phyloP scores from a whole-genome alignment of 2,888 invertebrate species.

The Adela reaumurella region DNA sequence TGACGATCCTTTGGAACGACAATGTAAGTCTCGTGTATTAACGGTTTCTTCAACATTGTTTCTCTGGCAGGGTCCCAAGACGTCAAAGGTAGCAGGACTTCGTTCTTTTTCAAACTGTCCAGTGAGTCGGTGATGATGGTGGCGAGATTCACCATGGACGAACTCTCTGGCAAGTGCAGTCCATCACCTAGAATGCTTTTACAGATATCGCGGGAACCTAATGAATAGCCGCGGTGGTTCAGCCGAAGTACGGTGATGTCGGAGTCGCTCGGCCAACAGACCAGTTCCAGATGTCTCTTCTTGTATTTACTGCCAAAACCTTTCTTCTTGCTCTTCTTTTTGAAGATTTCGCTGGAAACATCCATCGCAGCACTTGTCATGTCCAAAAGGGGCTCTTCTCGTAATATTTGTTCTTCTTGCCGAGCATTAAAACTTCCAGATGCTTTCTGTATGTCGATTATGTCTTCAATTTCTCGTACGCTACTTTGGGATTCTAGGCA shows the following conservation, averaged over 20 bases:
- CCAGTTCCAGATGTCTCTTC: slow-evolving; percentile 26
- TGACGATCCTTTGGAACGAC: too few relatives aligned
- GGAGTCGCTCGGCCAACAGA: slow-evolving; percentile 57
- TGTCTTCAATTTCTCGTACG: slow-evolving; percentile 42
- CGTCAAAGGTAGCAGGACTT: slow-evolving; percentile 52
- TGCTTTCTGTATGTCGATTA: slow-evolving; percentile 43
- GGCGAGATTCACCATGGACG: slow-evolving; percentile 57
- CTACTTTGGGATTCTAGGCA: slow-evolving; percentile 11
- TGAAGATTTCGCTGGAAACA: not conserved
- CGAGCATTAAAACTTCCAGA: slow-evolving; percentile 29
- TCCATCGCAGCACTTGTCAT: not conserved
- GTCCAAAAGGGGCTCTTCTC: slow-evolving; percentile 20
- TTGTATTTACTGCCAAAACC: slow-evolving; percentile 16
- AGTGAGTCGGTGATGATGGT: slow-evolving; percentile 46
- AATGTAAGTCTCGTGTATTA: too few relatives aligned
- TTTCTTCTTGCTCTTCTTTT: not conserved
- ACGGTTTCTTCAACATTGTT: too few relatives aligned
- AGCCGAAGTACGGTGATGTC: slow-evolving; percentile 57
- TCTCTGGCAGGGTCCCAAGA: slow-evolving; percentile 51
- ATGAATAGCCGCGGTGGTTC: slow-evolving; percentile 24
- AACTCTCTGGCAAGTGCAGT: slow-evolving; percentile 52
- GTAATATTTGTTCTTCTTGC: slow-evolving; percentile 35
- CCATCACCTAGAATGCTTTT: slow-evolving; percentile 50
- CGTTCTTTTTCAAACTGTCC: slow-evolving; percentile 35
- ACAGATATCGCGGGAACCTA: slow-evolving; percentile 11